Conservation (phyloP, 2,113 vertebrate genomes). For the Atlantisia rogersi region DNA sequence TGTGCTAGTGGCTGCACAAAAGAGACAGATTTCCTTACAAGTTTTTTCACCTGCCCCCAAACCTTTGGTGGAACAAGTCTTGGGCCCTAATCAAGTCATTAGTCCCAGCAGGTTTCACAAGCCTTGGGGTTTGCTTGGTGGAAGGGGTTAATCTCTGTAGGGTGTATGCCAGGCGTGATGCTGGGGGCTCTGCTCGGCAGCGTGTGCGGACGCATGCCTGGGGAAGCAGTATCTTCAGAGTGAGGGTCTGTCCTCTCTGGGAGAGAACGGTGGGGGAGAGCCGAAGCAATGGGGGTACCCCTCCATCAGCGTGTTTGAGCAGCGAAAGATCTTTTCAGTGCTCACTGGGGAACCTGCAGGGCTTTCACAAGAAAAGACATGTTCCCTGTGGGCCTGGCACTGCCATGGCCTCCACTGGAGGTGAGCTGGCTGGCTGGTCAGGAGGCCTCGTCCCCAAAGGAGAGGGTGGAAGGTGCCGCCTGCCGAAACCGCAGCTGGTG, state of each 20-base stretch:
- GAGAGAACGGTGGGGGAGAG: neutral
- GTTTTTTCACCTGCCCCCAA: neutral
- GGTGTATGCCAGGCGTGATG: neutral
- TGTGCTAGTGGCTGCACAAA: neutral
- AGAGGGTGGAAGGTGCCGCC: neutral
- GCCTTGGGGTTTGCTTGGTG: neutral
- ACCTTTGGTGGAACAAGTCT: neutral
- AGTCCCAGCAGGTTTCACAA: neutral
- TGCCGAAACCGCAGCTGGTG: neutral
- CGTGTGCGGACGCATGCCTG: rapidly evolving
- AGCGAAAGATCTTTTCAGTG: neutral
- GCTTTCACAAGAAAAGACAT: neutral
- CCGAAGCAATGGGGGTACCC: neutral
- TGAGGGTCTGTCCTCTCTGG: neutral
- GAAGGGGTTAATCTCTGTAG: neutral
- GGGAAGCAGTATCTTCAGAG: neutral
- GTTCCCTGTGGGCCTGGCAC: neutral
- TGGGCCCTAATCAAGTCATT: neutral
- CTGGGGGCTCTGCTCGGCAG: neutral
- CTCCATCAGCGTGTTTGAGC: neutral
- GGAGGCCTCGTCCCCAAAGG: neutral
- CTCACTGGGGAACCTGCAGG: rapidly evolving
- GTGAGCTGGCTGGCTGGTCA: neutral
- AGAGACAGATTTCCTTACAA: neutral
- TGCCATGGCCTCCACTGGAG: neutral